These are phyloP conservation scores for Scortum barcoo DNA, from an alignment of 2,113 vertebrate genomes.

Conservation along the genomic window DNA sequence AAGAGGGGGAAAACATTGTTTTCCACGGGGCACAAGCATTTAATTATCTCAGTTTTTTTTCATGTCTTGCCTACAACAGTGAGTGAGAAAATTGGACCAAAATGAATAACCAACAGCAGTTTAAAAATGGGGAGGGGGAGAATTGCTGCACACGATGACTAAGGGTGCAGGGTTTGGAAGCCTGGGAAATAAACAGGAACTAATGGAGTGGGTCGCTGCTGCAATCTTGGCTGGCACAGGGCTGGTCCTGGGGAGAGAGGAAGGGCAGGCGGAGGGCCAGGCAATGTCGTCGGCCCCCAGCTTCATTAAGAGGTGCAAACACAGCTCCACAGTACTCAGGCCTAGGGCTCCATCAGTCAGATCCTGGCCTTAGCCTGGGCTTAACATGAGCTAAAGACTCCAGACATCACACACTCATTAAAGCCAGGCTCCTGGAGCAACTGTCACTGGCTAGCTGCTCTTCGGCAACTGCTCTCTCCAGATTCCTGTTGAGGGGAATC, in stretches of 20 bases:
- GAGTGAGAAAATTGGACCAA: conserved; percentile 79
- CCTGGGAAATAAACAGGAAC: conserved; percentile 83
- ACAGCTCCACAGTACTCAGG: conserved; percentile 62
- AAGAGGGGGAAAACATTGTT: conserved; percentile 83
- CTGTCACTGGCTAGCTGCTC: conserved; percentile 77
- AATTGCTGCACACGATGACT: conserved; percentile 65
- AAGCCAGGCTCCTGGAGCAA: conserved; percentile 84
- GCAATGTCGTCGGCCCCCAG: conserved; percentile 62
- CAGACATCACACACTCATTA: conserved; percentile 82
- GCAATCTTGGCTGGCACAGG: conserved; percentile 76
- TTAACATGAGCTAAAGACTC: conserved; percentile 80
- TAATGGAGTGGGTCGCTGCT: conserved; percentile 77
- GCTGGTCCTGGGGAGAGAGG: conserved; percentile 73
- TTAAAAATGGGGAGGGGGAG: conserved; percentile 66
- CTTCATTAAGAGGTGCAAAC: conserved; percentile 81
- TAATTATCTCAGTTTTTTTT: conserved; percentile 89
- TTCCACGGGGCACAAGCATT: conserved; percentile 87
- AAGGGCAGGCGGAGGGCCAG: conserved; percentile 80
- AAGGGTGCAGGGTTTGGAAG: conserved; percentile 61
- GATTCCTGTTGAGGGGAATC: conserved; percentile 78
- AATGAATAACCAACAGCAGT: conserved; percentile 81
- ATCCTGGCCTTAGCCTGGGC: conserved; percentile 75
- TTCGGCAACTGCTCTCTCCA: conserved; percentile 71
- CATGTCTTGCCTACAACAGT: conserved; percentile 83
- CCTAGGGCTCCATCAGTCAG: conserved; percentile 78